These are phyloP conservation scores for Orientallactaga bullata DNA, from an alignment of 2,113 vertebrate genomes.

Conservation along the genomic window DNA sequence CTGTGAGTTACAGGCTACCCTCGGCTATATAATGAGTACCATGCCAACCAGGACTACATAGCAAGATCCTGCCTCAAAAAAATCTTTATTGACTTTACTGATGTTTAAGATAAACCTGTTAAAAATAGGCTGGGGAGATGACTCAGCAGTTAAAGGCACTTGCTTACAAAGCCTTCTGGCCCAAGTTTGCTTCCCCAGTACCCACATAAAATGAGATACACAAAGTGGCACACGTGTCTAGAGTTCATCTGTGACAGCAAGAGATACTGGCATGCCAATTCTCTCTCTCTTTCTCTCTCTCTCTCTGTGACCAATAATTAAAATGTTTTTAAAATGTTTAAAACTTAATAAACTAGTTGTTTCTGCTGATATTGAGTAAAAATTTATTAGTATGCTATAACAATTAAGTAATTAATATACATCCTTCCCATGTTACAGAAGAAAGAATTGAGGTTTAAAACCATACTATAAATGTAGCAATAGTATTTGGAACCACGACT, in stretches of 20 bases:
- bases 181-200: too few species aligned
- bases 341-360: conserved; percentile 26
- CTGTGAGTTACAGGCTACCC: not conserved
- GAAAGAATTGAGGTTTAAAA: not conserved
- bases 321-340: not conserved
- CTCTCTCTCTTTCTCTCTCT: too few species aligned
- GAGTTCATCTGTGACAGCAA: too few species aligned
- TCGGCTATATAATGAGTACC: not conserved
- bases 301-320: too few species aligned
- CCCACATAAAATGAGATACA: too few species aligned
- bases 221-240: too few species aligned
- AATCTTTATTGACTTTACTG: not conserved
- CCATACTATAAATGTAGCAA: not conserved
- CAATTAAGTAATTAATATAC: conserved; percentile 7
- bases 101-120: not conserved
- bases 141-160: too few species aligned
- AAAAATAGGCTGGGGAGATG: too few species aligned
- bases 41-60: not conserved
- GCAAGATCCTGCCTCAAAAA: not conserved
- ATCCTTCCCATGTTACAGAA: not conserved
- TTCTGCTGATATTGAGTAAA: conserved; percentile 35
- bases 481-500: not conserved
- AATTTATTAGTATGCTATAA: not conserved
- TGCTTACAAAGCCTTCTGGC: too few species aligned
- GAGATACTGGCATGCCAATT: too few species aligned